Conservation (phyloP, 2,797 vertebrate genomes). For the Taeniopygia guttata region DNA sequence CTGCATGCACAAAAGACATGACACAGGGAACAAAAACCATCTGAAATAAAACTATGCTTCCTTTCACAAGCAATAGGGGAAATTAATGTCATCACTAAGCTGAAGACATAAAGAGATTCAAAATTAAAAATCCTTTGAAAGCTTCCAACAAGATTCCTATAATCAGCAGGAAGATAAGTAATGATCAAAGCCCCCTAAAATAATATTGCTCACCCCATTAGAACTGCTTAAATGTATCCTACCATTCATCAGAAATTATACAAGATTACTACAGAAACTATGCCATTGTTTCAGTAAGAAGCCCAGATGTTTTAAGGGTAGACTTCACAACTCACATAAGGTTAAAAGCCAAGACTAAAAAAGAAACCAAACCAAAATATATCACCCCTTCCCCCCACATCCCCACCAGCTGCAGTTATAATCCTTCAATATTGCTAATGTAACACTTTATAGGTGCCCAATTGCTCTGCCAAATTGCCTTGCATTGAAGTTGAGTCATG, state of each 20-base stretch:
- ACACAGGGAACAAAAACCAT: constrained; percentile 75
- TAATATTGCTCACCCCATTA: constrained; percentile 79
- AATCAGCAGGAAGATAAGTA: constrained; percentile 87
- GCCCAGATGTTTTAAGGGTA: constrained; percentile 85
- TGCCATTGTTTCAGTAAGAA: constrained; percentile 78
- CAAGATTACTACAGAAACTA: constrained; percentile 77
- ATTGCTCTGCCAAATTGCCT: constrained; percentile 14
- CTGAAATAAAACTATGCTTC: constrained; percentile 76
- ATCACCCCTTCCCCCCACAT: background rate
- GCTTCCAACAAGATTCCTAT: constrained; percentile 82
- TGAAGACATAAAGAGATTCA: constrained; percentile 82
- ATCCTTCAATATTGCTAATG: constrained; percentile 67
- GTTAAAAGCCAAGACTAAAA: constrained; percentile 67
- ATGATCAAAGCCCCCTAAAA: constrained; percentile 88
- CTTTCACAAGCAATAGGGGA: constrained; percentile 79
- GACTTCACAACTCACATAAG: constrained; percentile 46
- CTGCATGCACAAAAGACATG: constrained; percentile 81
- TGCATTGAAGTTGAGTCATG: background rate
- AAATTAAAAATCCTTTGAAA: constrained; percentile 83
- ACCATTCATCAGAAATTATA: constrained; percentile 85
- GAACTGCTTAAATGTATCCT: constrained; percentile 82
- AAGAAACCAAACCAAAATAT: constrained; percentile 3
- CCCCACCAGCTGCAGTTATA: constrained; percentile 42
- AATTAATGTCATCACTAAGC: constrained; percentile 82
- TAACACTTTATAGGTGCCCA: constrained; percentile 57